Evolutionary conservation across 2,888 invertebrate species (phyloP), one percentile per base, ranked within the genome.

Genomic region (Stenchaetothrips biformis): DNA sequence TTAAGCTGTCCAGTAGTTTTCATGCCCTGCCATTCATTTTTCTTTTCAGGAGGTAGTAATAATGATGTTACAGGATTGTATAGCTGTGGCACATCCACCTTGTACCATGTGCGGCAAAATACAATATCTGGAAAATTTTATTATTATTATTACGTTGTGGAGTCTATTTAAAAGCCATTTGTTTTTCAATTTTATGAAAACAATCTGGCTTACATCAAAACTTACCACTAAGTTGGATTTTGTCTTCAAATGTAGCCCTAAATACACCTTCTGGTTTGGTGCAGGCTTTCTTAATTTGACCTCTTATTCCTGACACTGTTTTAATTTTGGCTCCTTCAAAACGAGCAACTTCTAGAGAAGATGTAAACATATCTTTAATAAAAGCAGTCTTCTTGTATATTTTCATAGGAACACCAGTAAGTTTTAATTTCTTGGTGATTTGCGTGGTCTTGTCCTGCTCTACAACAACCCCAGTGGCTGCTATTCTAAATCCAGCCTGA

Each of bases 321-420:
- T 95, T 94, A 7, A 99, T 91, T 85, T 92, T 92, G 0, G 97
- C 98, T 18, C 85, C 98, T 87, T 98, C 97, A 88, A 99, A 99
- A 87, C 96, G 97, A 0, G 97, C 97, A 2, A 99, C 98, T 88
- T 99, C 99, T 78, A 99, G 88, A 0, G 92, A 89, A 18, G 94
- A 93, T 83, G 92, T 96, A 86, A 99, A 99, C 99, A 99, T 99
- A 81, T 95, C 97, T 88, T 93, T 91, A 82, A 98, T 92, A 85
- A 99, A 99, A 0, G 99, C 99, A 0, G 99, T 97, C 86, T 99
- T 99, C 86, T 96, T 96, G 87, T 95, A 97, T 83, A 99, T 95
- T 88, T 99, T 97, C 82, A 93, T 88, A 0, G 99, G 99, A 80
- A 92, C 91, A 0, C 99, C 99, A 62, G 96, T 94, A n/a, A 99